These are phyloP conservation scores for Teleiodes luculella DNA, from an alignment of 2,888 invertebrate genomes.

Conservation along the genomic window DNA sequence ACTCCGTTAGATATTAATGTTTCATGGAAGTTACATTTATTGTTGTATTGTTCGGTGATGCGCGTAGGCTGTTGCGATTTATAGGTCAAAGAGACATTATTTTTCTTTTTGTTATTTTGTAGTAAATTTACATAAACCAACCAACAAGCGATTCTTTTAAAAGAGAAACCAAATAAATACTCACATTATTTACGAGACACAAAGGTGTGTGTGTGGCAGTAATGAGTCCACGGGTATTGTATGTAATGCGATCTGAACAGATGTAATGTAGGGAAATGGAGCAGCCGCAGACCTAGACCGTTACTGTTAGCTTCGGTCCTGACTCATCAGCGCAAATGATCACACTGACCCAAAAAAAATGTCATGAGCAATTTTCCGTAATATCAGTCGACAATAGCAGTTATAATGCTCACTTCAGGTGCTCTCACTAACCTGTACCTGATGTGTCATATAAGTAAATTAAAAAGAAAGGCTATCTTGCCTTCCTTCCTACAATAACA, in stretches of 20 bases:
- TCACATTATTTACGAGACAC: slow-evolving; percentile 32
- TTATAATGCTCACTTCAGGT: not conserved
- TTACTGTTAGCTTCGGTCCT: slow-evolving; percentile 56
- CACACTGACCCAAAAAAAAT: slow-evolving; percentile 51
- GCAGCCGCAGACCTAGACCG: slow-evolving; percentile 54
- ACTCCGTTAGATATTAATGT: slow-evolving; percentile 41
- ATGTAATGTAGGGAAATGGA: slow-evolving; percentile 70
- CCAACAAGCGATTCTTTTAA: not conserved
- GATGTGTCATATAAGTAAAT: not conserved
- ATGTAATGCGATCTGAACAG: slow-evolving; percentile 58
- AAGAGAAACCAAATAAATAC: not conserved
- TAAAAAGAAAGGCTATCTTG: slow-evolving; percentile 7
- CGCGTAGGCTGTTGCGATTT: slow-evolving; percentile 45
- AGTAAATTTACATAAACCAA: not conserved
- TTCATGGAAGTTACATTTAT: slow-evolving; percentile 39
- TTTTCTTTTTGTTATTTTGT: slow-evolving; percentile 31
- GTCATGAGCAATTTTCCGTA: slow-evolving; percentile 40
- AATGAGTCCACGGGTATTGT: slow-evolving; percentile 53
- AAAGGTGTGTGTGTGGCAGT: slow-evolving; percentile 42
- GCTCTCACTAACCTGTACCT: not conserved
- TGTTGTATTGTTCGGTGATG: slow-evolving; percentile 51
- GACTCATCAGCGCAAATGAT: slow-evolving; percentile 59
- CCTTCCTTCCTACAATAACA: not conserved
- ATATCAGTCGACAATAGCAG: slow-evolving; percentile 34
- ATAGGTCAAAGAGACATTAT: slow-evolving; percentile 43